phyloP scores from a whole-genome alignment of 2,888 invertebrate species.

The Abrostola tripartita region DNA sequence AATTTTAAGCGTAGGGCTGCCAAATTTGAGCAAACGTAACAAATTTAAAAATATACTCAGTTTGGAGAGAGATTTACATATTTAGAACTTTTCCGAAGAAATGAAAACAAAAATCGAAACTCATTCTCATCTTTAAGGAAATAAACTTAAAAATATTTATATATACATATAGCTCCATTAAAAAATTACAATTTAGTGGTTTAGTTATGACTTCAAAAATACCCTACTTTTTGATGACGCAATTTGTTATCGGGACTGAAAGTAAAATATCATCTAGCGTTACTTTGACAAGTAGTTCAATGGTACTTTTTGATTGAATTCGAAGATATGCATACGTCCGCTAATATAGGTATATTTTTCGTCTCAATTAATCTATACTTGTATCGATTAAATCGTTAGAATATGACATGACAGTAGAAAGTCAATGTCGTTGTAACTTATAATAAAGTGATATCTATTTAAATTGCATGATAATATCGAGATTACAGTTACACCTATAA shows the following conservation, averaged over 20 bases:
- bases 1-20: slow-evolving; percentile 81
- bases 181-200: no score
- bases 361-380: slow-evolving; percentile 18
- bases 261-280: background rate
- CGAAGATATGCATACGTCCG: background rate
- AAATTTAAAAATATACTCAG: background rate
- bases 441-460: slow-evolving; percentile 20
- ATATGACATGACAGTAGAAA: slow-evolving; percentile 41
- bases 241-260: no score
- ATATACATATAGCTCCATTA: no score
- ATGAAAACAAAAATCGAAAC: no score
- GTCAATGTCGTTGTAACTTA: slow-evolving; percentile 35
- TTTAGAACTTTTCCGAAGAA: no score
- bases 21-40: background rate
- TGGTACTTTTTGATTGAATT: background rate
- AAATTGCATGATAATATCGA: background rate
- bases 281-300: background rate
- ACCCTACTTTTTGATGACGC: no score
- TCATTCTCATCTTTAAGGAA: no score
- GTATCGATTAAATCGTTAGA: slow-evolving; percentile 35
- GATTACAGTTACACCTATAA: slow-evolving; percentile 3
- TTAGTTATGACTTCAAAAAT: no score
- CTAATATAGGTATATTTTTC: background rate
- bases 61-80: no score
- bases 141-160: no score